Percentiles rank a stretch among this genome's conserved stretches.
Evolutionary conservation across 2,797 vertebrate genomes (phyloP).

Genomic region (Microtus obscurus): DNA sequence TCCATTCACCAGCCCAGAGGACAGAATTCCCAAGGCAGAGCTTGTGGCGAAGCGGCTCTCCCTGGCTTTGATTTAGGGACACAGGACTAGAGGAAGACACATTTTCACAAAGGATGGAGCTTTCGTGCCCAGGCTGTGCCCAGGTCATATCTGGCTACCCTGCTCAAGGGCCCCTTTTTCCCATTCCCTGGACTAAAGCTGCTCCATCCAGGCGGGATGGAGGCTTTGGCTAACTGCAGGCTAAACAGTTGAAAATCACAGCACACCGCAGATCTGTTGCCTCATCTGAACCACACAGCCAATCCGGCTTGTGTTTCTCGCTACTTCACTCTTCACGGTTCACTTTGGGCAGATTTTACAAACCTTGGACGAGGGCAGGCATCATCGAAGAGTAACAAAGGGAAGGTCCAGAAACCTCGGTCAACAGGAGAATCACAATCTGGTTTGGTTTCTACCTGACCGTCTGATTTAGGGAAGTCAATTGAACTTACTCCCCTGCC

Average conservation of each 20-base stretch:
- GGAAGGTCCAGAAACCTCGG: neutral
- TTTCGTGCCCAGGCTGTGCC: neutral
- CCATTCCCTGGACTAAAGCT: conserved; percentile 35
- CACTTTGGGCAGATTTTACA: neutral
- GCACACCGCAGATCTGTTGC: conserved; percentile 61
- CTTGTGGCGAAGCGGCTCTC: conserved; percentile 56
- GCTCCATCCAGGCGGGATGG: conserved; percentile 40
- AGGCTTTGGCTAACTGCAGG: conserved; percentile 29
- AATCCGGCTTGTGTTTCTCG: neutral
- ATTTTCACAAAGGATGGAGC: conserved; percentile 29
- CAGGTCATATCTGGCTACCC: neutral
- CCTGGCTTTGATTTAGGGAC: conserved; percentile 43
- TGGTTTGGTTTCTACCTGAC: neutral
- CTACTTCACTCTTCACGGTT: neutral
- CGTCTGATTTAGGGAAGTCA: neutral
- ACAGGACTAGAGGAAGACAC: neutral
- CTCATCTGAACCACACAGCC: conserved; percentile 57
- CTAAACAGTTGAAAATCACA: conserved; percentile 64
- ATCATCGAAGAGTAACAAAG: neutral
- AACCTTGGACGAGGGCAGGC: neutral
- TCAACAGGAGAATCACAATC: neutral
- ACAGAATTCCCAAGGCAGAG: conserved; percentile 67
- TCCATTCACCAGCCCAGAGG: conserved; percentile 78
- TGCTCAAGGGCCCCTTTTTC: neutral
- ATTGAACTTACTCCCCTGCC: neutral